Percentiles rank a stretch among this genome's conserved stretches.
phyloP scores from a whole-genome alignment of 2,113 vertebrate species.

The Oncorhynchus tshawytscha region DNA sequence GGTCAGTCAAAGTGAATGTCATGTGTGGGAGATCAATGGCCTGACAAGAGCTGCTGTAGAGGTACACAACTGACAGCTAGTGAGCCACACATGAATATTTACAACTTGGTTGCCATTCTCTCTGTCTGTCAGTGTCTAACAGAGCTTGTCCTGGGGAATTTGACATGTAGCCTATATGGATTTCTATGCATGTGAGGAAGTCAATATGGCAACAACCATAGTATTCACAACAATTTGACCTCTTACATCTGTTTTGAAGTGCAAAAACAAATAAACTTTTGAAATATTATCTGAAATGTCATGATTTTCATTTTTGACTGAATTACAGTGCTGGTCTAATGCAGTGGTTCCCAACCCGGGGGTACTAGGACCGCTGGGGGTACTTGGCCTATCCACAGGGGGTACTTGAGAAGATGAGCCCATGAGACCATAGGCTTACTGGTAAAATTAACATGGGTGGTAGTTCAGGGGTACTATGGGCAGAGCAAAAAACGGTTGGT shows the following conservation, averaged over 20 bases:
- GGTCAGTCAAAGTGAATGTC: constrained; percentile 47
- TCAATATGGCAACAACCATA: constrained; percentile 17
- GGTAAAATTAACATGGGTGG: too few relatives aligned
- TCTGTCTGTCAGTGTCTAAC: constrained; percentile 21
- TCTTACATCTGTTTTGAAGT: not conserved
- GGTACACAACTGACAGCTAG: constrained; percentile 43
- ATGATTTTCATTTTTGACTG: too few relatives aligned
- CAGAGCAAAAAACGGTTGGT: too few relatives aligned
- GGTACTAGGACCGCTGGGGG: too few relatives aligned
- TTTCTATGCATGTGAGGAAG: not conserved
- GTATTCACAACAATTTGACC: not conserved
- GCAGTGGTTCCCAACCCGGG: too few relatives aligned
- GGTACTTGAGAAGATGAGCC: too few relatives aligned
- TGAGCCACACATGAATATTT: constrained; percentile 62
- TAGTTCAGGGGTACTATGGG: too few relatives aligned
- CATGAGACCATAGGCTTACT: too few relatives aligned
- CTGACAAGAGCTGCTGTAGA: constrained; percentile 32
- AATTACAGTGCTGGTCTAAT: too few relatives aligned
- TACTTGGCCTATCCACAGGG: too few relatives aligned
- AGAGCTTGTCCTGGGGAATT: constrained; percentile 17
- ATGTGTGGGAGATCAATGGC: constrained; percentile 39
- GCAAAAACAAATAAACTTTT: too few relatives aligned
- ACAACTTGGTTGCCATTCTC: constrained; percentile 33
- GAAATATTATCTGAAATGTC: too few relatives aligned
- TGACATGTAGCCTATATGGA: constrained; percentile 26